Percentiles rank a stretch among this genome's conserved stretches.
phyloP scores from a whole-genome alignment of 1,140 invertebrate genomes.

The Delia radicum region DNA sequence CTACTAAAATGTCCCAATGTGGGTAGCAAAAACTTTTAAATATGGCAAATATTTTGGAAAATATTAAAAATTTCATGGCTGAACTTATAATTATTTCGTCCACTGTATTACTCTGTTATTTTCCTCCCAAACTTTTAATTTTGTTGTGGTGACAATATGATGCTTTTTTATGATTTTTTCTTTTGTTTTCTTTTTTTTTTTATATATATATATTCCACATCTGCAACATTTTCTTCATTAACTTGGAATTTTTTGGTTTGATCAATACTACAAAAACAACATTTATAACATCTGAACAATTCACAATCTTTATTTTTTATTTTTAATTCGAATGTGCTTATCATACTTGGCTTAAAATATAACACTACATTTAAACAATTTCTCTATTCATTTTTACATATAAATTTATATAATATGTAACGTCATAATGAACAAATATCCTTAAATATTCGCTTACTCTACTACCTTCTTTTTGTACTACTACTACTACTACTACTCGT shows the following conservation, averaged over 20 bases:
- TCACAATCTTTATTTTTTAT: too few relatives aligned
- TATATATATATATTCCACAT: not conserved
- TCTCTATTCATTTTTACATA: not conserved
- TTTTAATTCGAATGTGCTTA: too few relatives aligned
- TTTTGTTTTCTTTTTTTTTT: not conserved
- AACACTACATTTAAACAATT: too few relatives aligned
- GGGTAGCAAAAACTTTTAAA: too few relatives aligned
- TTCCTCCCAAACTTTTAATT: not conserved
- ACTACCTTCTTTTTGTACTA: conserved; percentile 12
- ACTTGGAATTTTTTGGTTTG: not conserved
- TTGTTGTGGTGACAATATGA: conserved; percentile 18
- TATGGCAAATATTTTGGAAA: too few relatives aligned
- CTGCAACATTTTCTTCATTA: not conserved
- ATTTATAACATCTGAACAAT: not conserved
- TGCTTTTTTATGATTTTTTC: conserved; percentile 19
- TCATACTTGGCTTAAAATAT: too few relatives aligned
- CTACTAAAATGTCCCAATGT: too few relatives aligned
- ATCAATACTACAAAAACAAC: not conserved
- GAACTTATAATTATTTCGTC: too few relatives aligned
- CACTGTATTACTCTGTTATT: not conserved
- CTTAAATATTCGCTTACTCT: conserved; percentile 10
- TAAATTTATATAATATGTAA: too few relatives aligned
- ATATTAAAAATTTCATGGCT: too few relatives aligned
- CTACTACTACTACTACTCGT: not conserved
- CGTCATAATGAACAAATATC: not conserved